Evolutionary conservation across 2,888 invertebrate species (phyloP).

Genomic region (Drosophila quinaria): DNA sequence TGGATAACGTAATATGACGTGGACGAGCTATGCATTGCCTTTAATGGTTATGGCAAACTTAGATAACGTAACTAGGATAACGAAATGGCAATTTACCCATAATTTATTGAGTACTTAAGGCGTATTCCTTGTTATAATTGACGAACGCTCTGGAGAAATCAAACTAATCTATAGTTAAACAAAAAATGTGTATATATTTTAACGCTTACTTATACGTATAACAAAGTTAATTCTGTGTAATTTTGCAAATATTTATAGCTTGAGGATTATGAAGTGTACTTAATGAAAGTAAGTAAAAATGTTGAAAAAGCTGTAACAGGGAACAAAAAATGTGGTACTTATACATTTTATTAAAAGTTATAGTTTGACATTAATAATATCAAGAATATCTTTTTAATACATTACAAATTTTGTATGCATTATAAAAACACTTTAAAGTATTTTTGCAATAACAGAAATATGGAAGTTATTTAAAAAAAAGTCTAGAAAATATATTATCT

Average conservation of each 20-base stretch:
- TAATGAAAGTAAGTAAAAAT: no score
- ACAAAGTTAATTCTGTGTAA: not conserved
- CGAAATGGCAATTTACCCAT: slow-evolving; percentile 44
- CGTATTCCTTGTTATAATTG: slow-evolving; percentile 32
- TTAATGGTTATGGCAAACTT: slow-evolving; percentile 31
- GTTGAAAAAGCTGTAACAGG: no score
- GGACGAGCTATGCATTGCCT: slow-evolving; percentile 4
- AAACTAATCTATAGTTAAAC: slow-evolving; percentile 2
- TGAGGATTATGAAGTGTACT: not conserved
- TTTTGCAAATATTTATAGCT: not conserved
- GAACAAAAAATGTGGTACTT: no score
- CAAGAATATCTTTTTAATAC: no score
- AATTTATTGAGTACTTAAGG: slow-evolving; percentile 52
- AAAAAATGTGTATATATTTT: not conserved
- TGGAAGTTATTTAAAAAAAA: no score
- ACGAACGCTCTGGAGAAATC: slow-evolving; percentile 22
- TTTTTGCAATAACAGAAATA: not conserved
- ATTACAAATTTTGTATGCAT: no score
- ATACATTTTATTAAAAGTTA: no score
- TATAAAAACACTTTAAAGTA: not conserved
- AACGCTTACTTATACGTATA: not conserved
- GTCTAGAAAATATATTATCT: not conserved
- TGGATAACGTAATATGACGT: slow-evolving; percentile 17
- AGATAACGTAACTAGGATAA: slow-evolving; percentile 34
- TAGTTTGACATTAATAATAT: no score